These are phyloP conservation scores for Aproaerema taeniolella DNA, from an alignment of 2,888 invertebrate species.

Conservation along the genomic window DNA sequence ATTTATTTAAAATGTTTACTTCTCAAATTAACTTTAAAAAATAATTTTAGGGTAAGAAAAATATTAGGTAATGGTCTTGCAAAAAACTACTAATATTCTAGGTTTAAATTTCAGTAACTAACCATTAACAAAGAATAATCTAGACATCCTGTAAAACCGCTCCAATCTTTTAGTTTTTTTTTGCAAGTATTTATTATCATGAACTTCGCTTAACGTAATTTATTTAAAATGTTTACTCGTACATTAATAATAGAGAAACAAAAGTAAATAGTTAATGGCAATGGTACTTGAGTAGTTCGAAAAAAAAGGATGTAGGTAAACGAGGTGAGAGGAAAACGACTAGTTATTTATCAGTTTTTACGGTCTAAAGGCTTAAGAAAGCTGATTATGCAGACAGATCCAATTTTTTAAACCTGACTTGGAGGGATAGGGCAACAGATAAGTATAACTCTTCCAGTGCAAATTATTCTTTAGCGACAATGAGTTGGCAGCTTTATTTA, in stretches of 20 bases:
- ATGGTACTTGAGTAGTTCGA: constrained; percentile 3
- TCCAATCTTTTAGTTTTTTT: background rate
- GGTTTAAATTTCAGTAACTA: no score
- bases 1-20: no score
- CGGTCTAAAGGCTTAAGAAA: constrained; percentile 18
- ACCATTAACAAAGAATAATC: no score
- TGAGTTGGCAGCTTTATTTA: constrained; percentile 10
- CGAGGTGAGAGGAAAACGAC: constrained; percentile 15
- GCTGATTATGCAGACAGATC: constrained; percentile 15
- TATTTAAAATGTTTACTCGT: constrained; percentile 13
- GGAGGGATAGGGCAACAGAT: constrained; percentile 13
- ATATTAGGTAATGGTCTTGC: no score
- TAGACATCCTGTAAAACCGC: no score
- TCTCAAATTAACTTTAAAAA: no score
- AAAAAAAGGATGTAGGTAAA: constrained; percentile 11
- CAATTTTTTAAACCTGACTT: constrained; percentile 12
- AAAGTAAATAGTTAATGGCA: constrained; percentile 11
- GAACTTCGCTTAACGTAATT: constrained; percentile 1
- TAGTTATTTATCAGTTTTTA: constrained; percentile 21
- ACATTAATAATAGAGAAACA: constrained; percentile 11
- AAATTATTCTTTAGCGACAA: constrained; percentile 14
- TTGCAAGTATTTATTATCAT: background rate
- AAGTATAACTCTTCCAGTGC: constrained; percentile 10
- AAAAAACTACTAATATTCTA: no score
- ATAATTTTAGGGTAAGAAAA: no score